phyloP scores from a whole-genome alignment of 2,888 invertebrate species.

The Dascillus cervinus region DNA sequence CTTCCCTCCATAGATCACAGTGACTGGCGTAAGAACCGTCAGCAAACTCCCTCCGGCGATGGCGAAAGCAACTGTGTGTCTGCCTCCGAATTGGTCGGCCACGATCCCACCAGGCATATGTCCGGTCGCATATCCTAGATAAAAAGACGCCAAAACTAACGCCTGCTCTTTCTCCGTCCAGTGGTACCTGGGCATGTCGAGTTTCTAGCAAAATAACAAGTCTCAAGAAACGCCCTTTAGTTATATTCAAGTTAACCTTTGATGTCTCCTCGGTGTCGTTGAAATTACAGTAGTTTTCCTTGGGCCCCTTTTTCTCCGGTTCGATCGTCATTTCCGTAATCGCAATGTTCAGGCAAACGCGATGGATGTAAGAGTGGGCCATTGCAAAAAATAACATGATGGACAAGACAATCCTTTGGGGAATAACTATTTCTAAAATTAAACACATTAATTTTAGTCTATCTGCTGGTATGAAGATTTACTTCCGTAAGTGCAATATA shows the following conservation, averaged over 20 bases:
- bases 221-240: too few species aligned
- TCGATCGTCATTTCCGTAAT: slow-evolving; percentile 45
- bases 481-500: too few species aligned
- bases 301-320: too few species aligned
- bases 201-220: too few species aligned
- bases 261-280: too few species aligned
- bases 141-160: slow-evolving; percentile 6
- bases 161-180: slow-evolving; percentile 5
- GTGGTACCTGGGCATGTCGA: too few species aligned
- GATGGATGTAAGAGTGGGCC: slow-evolving; percentile 40
- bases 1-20: slow-evolving; percentile 23
- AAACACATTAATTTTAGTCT: too few species aligned
- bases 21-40: slow-evolving; percentile 22
- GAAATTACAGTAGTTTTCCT: too few species aligned
- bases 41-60: not conserved
- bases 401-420: slow-evolving; percentile 61
- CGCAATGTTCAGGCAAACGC: slow-evolving; percentile 39
- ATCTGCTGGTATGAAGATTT: too few species aligned
- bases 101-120: slow-evolving; percentile 8
- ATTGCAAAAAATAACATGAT: slow-evolving; percentile 42
- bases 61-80: slow-evolving; percentile 1
- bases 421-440: slow-evolving; percentile 53
- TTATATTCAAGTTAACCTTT: too few species aligned
- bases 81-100: slow-evolving; percentile 6
- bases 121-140: slow-evolving; percentile 6